A percentile compares a stretch with the other conserved stretches of the same genome.
Conservation (phyloP, 2,113 vertebrate species). For the Lagopus leucura region DNA sequence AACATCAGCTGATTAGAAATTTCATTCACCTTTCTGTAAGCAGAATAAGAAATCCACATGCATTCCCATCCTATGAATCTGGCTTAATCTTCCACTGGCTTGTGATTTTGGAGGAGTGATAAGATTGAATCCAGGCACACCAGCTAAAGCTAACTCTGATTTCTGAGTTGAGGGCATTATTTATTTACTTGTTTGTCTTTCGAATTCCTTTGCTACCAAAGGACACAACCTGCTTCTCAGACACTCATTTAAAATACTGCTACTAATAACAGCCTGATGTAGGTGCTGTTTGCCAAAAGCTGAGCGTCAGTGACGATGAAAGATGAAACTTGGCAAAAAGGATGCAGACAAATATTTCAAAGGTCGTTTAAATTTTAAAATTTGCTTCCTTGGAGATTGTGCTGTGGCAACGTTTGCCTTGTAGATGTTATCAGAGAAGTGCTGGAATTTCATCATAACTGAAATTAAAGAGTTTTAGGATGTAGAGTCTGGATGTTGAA, state of each 20-base stretch:
- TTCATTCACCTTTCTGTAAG: background rate
- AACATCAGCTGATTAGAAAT: background rate
- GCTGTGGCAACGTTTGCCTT: conserved; percentile 24
- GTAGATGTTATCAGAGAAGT: conserved; percentile 54
- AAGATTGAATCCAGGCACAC: conserved; percentile 43
- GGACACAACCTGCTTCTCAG: background rate
- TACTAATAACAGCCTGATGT: background rate
- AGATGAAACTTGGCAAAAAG: conserved; percentile 56
- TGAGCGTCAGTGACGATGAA: conserved; percentile 22
- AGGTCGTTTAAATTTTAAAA: conserved; percentile 57
- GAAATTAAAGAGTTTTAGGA: conserved; percentile 36
- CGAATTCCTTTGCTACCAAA: background rate
- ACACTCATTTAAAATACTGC: conserved; percentile 8
- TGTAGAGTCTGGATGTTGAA: background rate
- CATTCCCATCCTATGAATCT: conserved; percentile 20
- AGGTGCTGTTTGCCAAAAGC: background rate
- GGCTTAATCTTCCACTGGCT: conserved; percentile 26
- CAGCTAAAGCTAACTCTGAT: background rate
- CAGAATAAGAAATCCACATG: conserved; percentile 25
- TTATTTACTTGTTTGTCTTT: background rate
- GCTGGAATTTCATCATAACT: conserved; percentile 21
- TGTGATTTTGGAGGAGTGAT: conserved; percentile 35
- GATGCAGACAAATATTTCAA: conserved; percentile 42
- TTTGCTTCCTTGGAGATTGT: conserved; percentile 55
- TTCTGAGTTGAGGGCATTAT: background rate